phyloP scores from a whole-genome alignment of 2,113 vertebrate species.

The Gobiocypris rarus region DNA sequence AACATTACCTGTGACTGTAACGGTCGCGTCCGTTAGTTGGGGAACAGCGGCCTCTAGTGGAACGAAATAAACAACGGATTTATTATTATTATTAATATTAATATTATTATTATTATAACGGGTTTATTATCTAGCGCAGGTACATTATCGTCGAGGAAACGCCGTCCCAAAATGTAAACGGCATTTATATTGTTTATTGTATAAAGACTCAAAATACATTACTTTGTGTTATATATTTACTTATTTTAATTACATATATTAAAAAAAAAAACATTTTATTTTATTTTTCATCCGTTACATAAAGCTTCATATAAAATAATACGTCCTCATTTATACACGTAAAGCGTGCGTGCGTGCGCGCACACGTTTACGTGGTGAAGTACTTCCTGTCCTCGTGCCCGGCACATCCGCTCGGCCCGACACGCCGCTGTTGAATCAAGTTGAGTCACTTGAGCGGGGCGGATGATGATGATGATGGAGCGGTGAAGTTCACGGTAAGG shows the following conservation, averaged over 20 bases:
- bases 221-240: too few species aligned
- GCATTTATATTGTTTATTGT: too few species aligned
- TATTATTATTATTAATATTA: neutral
- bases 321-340: neutral
- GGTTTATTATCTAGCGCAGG: neutral
- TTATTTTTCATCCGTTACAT: neutral
- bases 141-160: too few species aligned
- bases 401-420: constrained; percentile 58
- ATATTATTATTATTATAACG: neutral
- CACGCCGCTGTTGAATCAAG: constrained; percentile 64
- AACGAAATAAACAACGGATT: neutral
- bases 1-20: too few species aligned
- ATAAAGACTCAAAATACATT: too few species aligned
- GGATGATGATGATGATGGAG: constrained; percentile 37
- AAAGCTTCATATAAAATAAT: neutral
- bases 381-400: constrained; percentile 66
- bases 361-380: neutral
- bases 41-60: constrained; percentile 26
- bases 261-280: too few species aligned
- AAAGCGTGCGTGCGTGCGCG: neutral
- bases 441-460: constrained; percentile 16
- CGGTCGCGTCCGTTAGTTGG: too few species aligned
- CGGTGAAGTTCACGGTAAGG: constrained; percentile 54
- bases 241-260: too few species aligned
- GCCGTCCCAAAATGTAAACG: too few species aligned